A percentile compares a stretch with the other conserved stretches of the same genome.
phyloP scores from a whole-genome alignment of 1,140 invertebrate species.

The Halotydeus destructor region DNA sequence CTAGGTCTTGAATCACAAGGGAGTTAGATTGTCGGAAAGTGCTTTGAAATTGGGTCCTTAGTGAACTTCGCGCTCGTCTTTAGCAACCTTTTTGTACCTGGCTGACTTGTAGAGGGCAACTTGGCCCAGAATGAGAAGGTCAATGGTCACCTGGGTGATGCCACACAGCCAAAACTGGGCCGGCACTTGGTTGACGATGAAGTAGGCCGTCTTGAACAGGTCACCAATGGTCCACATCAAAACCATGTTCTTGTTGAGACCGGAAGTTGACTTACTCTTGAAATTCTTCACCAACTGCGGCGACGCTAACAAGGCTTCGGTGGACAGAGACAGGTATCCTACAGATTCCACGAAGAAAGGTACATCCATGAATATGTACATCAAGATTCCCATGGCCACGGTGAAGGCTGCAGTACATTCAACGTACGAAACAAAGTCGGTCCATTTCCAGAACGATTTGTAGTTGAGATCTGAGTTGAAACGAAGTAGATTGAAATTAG shows the following conservation, averaged over 20 bases:
- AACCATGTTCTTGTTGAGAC: constrained; percentile 85
- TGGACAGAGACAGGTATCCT: constrained; percentile 82
- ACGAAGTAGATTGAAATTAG: too few species aligned
- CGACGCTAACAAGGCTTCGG: constrained; percentile 83
- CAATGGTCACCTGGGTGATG: constrained; percentile 65
- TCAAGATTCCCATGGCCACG: constrained; percentile 52
- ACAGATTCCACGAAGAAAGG: constrained; percentile 62
- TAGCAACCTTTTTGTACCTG: background rate
- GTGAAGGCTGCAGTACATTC: constrained; percentile 77
- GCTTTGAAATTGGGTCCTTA: too few species aligned
- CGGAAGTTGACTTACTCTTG: constrained; percentile 69
- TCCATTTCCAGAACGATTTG: constrained; percentile 95
- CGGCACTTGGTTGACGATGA: constrained; percentile 66
- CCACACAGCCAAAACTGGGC: constrained; percentile 91
- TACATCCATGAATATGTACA: constrained; percentile 63
- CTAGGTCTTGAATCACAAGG: too few species aligned
- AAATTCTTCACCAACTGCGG: constrained; percentile 80
- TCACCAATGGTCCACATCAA: constrained; percentile 82
- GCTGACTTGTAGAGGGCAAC: constrained; percentile 39
- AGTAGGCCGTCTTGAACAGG: constrained; percentile 91
- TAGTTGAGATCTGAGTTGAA: constrained; percentile 24
- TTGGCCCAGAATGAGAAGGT: constrained; percentile 59
- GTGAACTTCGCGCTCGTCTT: background rate
- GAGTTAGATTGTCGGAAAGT: too few species aligned
- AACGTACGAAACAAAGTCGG: constrained; percentile 86